Conservation (phyloP, 1,140 invertebrate genomes). For the Ditylenchus dipsaci region DNA sequence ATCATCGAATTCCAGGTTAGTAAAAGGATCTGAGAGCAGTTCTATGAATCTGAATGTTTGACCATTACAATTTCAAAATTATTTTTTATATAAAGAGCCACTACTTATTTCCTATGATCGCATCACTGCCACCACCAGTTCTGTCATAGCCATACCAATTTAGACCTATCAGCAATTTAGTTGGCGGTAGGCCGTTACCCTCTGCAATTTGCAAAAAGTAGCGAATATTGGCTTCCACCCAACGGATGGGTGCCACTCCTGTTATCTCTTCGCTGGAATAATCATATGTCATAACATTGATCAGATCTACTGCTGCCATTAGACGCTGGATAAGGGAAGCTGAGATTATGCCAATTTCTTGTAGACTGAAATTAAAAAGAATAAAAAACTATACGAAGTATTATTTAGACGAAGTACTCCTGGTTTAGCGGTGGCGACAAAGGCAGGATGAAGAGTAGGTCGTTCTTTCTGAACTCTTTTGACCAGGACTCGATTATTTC, state of each 20-base stretch:
- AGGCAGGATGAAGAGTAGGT: conserved; percentile 35
- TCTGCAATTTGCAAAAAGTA: conserved; percentile 17
- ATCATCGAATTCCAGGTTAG: conserved; percentile 12
- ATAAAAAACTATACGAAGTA: neutral
- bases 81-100: no score
- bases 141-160: conserved; percentile 31
- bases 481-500: conserved; percentile 32
- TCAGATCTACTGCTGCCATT: conserved; percentile 27
- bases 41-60: conserved; percentile 21
- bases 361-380: conserved; percentile 17
- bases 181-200: neutral
- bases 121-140: conserved; percentile 11
- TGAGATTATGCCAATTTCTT: conserved; percentile 36
- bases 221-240: conserved; percentile 29
- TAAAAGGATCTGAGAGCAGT: conserved; percentile 10
- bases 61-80: neutral
- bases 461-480: conserved; percentile 28
- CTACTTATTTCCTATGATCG: conserved; percentile 10
- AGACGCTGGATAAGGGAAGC: conserved; percentile 14
- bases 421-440: conserved; percentile 32
- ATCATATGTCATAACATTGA: conserved; percentile 51
- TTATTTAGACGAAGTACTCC: conserved; percentile 11
- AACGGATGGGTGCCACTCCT: conserved; percentile 19
- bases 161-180: conserved; percentile 21
- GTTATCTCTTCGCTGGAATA: conserved; percentile 21